phyloP scores from a whole-genome alignment of 2,113 vertebrate species.

The Odobenus rosmarus region DNA sequence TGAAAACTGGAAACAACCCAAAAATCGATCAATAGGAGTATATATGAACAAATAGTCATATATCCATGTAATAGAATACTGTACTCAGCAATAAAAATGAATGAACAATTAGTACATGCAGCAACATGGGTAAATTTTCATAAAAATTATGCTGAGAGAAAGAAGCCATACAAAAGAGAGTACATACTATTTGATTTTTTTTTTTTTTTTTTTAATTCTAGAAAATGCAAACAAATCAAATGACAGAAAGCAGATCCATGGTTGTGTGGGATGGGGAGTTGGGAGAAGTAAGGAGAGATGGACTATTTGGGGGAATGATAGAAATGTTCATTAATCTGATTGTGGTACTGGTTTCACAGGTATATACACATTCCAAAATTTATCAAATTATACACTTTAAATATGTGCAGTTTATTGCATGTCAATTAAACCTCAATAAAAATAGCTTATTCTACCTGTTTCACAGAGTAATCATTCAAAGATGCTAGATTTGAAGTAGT shows the following conservation, averaged over 20 bases:
- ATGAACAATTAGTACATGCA: background rate
- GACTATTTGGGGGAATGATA: background rate
- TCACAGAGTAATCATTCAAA: constrained; percentile 2
- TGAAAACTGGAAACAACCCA: constrained; percentile 3
- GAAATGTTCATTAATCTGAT: background rate
- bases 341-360: background rate
- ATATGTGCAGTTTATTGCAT: background rate
- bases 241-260: background rate
- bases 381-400: background rate
- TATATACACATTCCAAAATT: background rate
- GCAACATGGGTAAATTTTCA: background rate
- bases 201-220: constrained; percentile 18
- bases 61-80: background rate
- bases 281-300: background rate
- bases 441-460: background rate
- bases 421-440: background rate
- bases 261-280: background rate
- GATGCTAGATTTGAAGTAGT: background rate
- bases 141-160: background rate
- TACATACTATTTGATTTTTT: background rate
- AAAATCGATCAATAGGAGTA: background rate
- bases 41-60: background rate
- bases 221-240: background rate
- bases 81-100: background rate
- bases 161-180: background rate